A percentile compares a stretch with the other conserved stretches of the same genome.
Evolutionary conservation across 2,113 vertebrate species (phyloP).

Genomic region (Actenoides lindsayi): DNA sequence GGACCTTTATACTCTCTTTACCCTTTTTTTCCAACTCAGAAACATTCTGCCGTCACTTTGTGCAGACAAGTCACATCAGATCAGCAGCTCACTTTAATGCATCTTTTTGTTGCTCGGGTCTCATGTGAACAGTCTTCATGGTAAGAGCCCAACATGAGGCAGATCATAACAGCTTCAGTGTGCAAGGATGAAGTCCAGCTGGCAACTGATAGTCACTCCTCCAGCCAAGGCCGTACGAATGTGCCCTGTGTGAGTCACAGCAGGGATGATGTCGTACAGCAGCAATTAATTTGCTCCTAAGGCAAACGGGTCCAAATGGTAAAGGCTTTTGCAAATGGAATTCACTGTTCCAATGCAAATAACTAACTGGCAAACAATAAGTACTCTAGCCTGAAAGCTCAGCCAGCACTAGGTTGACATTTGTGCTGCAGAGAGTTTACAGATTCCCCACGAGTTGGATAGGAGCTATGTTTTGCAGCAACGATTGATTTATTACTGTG

Average conservation of each 20-base stretch:
- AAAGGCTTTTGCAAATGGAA: slow-evolving; percentile 17
- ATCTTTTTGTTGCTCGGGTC: neutral
- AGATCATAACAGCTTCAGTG: neutral
- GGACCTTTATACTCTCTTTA: neutral
- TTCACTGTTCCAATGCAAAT: slow-evolving; percentile 48
- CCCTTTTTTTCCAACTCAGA: neutral
- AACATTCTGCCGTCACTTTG: neutral
- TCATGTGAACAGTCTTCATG: neutral
- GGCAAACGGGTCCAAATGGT: neutral
- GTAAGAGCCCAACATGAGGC: neutral
- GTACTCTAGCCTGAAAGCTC: neutral
- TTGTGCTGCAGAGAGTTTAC: slow-evolving; percentile 46
- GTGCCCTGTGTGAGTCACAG: neutral
- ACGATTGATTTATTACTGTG: slow-evolving; percentile 63
- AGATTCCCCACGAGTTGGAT: slow-evolving; percentile 23
- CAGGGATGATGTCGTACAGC: neutral
- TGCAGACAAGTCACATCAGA: neutral
- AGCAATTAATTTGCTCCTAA: slow-evolving; percentile 45
- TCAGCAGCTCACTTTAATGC: neutral
- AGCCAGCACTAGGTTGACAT: slow-evolving; percentile 35
- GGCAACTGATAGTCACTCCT: neutral
- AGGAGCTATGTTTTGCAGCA: slow-evolving; percentile 51
- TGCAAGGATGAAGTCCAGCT: slow-evolving; percentile 15
- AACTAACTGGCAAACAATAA: slow-evolving; percentile 38
- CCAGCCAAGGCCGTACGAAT: neutral